A percentile compares a stretch with the other conserved stretches of the same genome.
These are phyloP conservation scores for Dicrostonyx torquatus DNA, from an alignment of 2,797 vertebrate genomes.

Conservation along the genomic window DNA sequence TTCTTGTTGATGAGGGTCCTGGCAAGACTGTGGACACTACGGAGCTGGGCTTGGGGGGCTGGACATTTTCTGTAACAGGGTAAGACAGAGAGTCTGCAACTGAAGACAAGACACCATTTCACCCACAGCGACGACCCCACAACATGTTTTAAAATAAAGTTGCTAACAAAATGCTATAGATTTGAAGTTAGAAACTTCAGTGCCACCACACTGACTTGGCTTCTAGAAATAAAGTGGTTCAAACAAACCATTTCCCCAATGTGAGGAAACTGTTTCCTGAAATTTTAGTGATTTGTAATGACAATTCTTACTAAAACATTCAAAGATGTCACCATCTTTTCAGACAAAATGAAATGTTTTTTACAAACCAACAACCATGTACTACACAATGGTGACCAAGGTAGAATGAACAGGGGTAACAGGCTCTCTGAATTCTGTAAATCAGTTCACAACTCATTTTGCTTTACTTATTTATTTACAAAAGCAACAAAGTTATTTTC, in stretches of 20 bases:
- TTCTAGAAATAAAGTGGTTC: not conserved
- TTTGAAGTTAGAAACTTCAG: conserved; percentile 25
- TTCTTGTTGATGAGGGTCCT: conserved; percentile 72
- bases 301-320: conserved; percentile 34
- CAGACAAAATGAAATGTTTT: conserved; percentile 38
- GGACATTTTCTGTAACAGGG: conserved; percentile 78
- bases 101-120: conserved; percentile 73
- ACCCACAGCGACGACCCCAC: conserved; percentile 41
- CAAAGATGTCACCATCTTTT: conserved; percentile 27
- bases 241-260: conserved; percentile 26
- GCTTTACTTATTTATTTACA: not conserved
- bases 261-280: not conserved
- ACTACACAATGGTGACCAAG: not conserved
- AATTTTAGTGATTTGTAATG: conserved; percentile 16
- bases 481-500: not conserved
- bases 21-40: conserved; percentile 73
- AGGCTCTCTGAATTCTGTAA: not conserved
- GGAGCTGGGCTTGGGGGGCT: conserved; percentile 73
- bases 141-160: not conserved
- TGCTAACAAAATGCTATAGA: conserved; percentile 19
- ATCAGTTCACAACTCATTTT: not conserved
- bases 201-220: not conserved
- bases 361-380: not conserved
- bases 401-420: not conserved
- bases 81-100: conserved; percentile 77